Conservation (phyloP, 2,113 vertebrate genomes). For the Toxotes jaculatrix region DNA sequence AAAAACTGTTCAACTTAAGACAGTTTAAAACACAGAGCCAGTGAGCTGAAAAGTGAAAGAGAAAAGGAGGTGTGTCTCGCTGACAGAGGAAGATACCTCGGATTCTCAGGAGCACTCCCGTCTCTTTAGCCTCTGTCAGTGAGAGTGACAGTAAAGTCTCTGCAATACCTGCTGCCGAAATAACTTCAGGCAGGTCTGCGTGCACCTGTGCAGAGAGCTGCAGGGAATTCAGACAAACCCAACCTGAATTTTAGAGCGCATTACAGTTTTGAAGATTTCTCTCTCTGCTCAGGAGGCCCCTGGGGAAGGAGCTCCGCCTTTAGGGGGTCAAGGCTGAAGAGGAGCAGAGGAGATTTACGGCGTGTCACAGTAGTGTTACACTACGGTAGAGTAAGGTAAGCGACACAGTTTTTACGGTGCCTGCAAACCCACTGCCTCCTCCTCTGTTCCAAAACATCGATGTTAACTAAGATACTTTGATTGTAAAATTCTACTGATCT, state of each 20-base stretch:
- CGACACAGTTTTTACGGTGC: too few relatives aligned
- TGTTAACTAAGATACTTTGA: too few relatives aligned
- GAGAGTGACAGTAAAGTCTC: slow-evolving; percentile 21
- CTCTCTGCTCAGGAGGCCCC: background rate
- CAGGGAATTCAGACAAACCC: background rate
- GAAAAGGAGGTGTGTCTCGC: too few relatives aligned
- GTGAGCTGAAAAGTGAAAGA: too few relatives aligned
- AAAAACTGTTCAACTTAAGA: too few relatives aligned
- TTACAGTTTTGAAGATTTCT: background rate
- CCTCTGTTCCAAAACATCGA: too few relatives aligned
- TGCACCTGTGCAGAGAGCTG: background rate
- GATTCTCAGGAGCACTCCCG: background rate
- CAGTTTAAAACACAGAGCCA: too few relatives aligned
- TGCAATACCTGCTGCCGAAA: background rate
- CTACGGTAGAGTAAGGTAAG: too few relatives aligned
- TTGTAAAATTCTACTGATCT: too few relatives aligned
- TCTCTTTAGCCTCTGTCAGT: slow-evolving; percentile 19
- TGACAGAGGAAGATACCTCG: background rate
- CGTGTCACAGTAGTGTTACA: background rate
- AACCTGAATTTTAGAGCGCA: background rate
- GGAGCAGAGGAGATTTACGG: background rate
- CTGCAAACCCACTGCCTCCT: too few relatives aligned
- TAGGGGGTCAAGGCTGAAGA: background rate
- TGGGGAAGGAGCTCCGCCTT: background rate
- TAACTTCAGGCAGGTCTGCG: background rate